phyloP scores from a whole-genome alignment of 1,140 invertebrate species.

The Drosophila busckii region DNA sequence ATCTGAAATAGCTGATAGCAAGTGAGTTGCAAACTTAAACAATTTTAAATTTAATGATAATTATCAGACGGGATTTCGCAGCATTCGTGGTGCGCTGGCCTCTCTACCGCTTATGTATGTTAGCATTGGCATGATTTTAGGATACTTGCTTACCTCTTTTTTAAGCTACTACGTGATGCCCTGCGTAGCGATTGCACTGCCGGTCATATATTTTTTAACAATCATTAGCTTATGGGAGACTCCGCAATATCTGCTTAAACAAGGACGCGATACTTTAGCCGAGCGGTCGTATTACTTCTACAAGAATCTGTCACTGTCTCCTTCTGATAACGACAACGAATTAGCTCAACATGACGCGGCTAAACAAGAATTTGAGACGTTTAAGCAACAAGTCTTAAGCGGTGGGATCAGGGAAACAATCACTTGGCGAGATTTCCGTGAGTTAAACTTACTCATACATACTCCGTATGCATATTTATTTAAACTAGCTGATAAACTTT shows the following conservation, averaged over 20 bases:
- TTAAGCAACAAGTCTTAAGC: slow-evolving; percentile 46
- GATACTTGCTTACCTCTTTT: slow-evolving; percentile 44
- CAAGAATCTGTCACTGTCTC: slow-evolving; percentile 35
- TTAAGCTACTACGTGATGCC: slow-evolving; percentile 58
- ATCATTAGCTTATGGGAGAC: slow-evolving; percentile 48
- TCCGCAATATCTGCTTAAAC: slow-evolving; percentile 43
- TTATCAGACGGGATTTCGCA: slow-evolving; percentile 5
- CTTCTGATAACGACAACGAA: slow-evolving; percentile 36
- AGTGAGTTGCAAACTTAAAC: too few species aligned
- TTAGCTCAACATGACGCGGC: slow-evolving; percentile 30
- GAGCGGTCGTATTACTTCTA: slow-evolving; percentile 58
- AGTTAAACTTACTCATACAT: slow-evolving; percentile 25
- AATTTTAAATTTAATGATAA: not conserved
- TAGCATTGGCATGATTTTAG: slow-evolving; percentile 51
- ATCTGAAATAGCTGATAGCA: slow-evolving; percentile 65
- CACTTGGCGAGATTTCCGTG: slow-evolving; percentile 49
- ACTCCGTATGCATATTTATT: not conserved
- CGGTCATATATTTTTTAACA: slow-evolving; percentile 47
- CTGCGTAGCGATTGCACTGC: slow-evolving; percentile 40
- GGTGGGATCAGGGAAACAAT: slow-evolving; percentile 43
- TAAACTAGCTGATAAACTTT: not conserved
- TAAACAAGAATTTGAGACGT: slow-evolving; percentile 61
- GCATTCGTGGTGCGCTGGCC: slow-evolving; percentile 55
- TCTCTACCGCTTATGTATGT: slow-evolving; percentile 62
- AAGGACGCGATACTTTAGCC: slow-evolving; percentile 38